Evolutionary conservation across 2,888 invertebrate species (phyloP).

Genomic region (Vesta saturnalis): DNA sequence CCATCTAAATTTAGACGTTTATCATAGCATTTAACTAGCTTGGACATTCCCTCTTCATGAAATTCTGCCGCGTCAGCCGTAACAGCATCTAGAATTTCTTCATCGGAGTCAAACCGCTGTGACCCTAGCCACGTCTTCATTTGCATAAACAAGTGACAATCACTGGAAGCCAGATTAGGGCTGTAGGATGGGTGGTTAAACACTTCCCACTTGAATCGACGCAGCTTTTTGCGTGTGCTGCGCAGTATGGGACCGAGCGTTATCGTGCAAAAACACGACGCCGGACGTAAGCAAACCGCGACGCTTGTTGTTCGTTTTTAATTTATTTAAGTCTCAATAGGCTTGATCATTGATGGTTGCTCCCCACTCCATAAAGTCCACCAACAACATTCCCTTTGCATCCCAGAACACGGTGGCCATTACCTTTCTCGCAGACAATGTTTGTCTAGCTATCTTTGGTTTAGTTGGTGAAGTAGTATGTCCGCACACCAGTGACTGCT

Average conservation of each 20-base stretch:
- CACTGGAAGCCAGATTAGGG: too few relatives aligned
- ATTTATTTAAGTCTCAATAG: background rate
- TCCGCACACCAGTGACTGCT: background rate
- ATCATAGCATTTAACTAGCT: too few relatives aligned
- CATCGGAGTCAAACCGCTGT: too few relatives aligned
- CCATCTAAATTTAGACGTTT: background rate
- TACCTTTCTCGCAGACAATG: background rate
- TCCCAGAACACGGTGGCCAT: too few relatives aligned
- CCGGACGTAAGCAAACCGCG: background rate
- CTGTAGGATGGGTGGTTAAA: too few relatives aligned
- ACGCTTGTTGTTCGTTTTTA: background rate
- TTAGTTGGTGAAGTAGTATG: background rate
- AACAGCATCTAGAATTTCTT: too few relatives aligned
- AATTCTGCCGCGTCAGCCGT: background rate
- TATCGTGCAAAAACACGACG: background rate
- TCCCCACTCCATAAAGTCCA: background rate
- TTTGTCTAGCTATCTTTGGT: background rate
- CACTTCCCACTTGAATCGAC: too few relatives aligned
- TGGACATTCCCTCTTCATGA: background rate
- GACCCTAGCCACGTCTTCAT: too few relatives aligned
- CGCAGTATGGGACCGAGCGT: background rate
- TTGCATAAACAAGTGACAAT: too few relatives aligned
- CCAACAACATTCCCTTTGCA: too few relatives aligned
- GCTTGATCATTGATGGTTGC: background rate
- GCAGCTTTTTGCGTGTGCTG: background rate